Evolutionary conservation across 2,113 vertebrate species (phyloP).

Genomic region (Accipiter cooperii): DNA sequence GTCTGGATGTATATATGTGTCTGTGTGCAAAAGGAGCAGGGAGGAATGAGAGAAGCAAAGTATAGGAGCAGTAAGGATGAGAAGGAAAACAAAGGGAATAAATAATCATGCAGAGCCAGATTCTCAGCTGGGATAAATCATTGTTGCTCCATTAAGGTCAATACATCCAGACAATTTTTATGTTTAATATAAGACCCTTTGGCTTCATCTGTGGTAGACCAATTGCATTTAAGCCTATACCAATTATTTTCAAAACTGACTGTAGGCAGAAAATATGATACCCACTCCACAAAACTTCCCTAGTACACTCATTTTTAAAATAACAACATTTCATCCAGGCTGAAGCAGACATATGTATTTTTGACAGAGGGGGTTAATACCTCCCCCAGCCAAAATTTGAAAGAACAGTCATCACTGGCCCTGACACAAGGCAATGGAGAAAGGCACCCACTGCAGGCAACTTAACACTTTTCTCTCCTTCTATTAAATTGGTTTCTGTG

Average conservation of each 20-base stretch:
- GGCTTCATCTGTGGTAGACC: background rate
- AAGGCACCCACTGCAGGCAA: background rate
- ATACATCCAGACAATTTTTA: background rate
- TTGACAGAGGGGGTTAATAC: background rate
- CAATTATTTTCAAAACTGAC: background rate
- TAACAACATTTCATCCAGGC: background rate
- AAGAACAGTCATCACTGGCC: background rate
- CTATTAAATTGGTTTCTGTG: background rate
- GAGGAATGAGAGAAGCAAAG: background rate
- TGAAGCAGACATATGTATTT: background rate
- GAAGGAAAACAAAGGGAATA: background rate
- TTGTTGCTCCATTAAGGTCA: background rate
- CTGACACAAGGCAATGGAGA: background rate
- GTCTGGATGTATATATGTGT: background rate
- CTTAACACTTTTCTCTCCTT: background rate
- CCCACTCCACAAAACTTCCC: background rate
- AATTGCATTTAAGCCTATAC: background rate
- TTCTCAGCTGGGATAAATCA: background rate
- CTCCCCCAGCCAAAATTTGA: background rate
- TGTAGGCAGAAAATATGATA: background rate
- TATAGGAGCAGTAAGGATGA: background rate
- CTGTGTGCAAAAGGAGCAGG: background rate
- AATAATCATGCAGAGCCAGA: background rate
- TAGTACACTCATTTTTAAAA: background rate
- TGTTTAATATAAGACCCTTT: background rate